These are phyloP conservation scores for Macropus fuliginosus DNA, from an alignment of 2,797 vertebrate genomes.

Conservation along the genomic window DNA sequence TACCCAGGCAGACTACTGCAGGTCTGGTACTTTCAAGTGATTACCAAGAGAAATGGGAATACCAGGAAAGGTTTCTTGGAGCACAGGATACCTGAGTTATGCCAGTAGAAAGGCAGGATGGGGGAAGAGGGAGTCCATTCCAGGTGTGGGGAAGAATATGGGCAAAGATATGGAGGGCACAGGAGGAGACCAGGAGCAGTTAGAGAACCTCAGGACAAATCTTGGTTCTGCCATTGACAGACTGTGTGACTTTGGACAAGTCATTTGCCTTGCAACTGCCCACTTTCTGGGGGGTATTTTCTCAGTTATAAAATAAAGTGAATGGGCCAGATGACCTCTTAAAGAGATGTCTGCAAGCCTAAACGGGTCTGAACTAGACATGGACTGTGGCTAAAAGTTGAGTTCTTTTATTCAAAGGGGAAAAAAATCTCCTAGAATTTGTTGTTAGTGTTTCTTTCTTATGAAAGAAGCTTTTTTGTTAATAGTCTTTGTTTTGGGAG, in stretches of 20 bases:
- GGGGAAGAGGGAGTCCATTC: neutral
- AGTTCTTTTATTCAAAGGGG: neutral
- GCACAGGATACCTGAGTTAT: neutral
- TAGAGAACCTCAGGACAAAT: neutral
- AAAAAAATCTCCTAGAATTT: neutral
- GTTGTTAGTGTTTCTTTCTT: constrained; percentile 21
- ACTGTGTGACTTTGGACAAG: neutral
- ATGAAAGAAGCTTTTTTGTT: constrained; percentile 77
- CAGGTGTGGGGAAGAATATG: neutral
- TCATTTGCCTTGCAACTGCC: neutral
- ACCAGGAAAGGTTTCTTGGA: neutral
- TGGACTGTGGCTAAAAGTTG: neutral
- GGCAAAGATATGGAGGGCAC: neutral
- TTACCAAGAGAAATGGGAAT: neutral
- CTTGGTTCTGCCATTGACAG: neutral
- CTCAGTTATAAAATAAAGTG: neutral
- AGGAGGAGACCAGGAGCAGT: neutral
- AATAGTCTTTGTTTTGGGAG: constrained; percentile 69
- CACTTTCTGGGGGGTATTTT: neutral
- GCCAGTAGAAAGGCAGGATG: neutral
- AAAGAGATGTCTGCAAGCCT: neutral
- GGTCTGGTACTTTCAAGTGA: neutral
- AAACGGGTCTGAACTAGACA: constrained; percentile 32
- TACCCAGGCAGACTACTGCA: neutral
- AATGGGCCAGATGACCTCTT: neutral